Evolutionary conservation across 64 coral and sea anemone genomes (phyloP).

Genomic region (Montipora capricornis): DNA sequence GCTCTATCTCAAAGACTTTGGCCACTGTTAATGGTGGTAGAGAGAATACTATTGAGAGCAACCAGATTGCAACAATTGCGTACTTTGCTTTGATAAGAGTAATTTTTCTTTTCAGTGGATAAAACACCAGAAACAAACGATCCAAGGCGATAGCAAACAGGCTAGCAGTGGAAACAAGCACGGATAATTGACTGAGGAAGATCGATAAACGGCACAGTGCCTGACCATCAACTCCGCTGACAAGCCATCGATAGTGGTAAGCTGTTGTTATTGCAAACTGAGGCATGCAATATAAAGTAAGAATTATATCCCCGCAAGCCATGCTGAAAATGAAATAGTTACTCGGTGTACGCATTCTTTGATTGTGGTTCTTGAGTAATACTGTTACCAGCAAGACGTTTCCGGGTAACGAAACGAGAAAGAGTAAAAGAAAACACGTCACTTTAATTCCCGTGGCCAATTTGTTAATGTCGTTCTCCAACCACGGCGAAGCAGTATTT

Average conservation of each 20-base stretch:
- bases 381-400: conserved; percentile 40
- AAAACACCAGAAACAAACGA: too few relatives aligned
- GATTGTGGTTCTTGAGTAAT: conserved; percentile 58
- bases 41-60: too few relatives aligned
- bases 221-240: conserved; percentile 13
- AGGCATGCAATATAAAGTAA: background rate
- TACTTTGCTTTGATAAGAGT: too few relatives aligned
- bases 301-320: too few relatives aligned
- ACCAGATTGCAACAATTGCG: too few relatives aligned
- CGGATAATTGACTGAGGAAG: conserved; percentile 3
- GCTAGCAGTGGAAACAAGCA: background rate
- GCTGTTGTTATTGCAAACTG: background rate
- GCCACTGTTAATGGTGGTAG: too few relatives aligned
- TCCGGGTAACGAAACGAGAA: background rate
- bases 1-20: too few relatives aligned
- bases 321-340: too few relatives aligned
- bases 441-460: background rate
- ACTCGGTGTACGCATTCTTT: too few relatives aligned
- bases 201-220: conserved; percentile 16
- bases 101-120: too few relatives aligned
- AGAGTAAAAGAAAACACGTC: background rate
- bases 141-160: too few relatives aligned
- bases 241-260: conserved; percentile 13
- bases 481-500: too few relatives aligned
- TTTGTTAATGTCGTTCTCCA: background rate